Conservation (phyloP, 2,888 invertebrate species). For the Apeira syringaria region DNA sequence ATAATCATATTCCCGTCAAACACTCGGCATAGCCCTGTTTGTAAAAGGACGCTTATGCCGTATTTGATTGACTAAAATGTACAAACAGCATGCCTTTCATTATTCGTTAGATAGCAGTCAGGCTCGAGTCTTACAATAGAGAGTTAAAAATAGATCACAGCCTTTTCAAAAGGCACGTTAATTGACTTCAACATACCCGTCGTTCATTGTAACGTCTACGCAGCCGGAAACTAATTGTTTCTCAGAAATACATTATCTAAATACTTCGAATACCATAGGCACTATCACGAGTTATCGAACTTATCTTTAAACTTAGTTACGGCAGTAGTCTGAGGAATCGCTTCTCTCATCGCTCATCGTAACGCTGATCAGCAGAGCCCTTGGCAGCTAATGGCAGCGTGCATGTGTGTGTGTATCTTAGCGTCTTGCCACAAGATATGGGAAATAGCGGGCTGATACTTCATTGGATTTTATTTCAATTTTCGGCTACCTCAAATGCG, state of each 20-base stretch:
- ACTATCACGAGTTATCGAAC: too few relatives aligned
- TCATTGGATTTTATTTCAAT: background rate
- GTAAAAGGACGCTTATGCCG: too few relatives aligned
- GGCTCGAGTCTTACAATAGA: background rate
- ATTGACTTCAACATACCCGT: slow-evolving; percentile 1
- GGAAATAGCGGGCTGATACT: slow-evolving; percentile 21
- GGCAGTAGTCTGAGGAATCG: slow-evolving; percentile 33
- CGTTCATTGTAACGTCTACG: too few relatives aligned
- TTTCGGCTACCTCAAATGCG: too few relatives aligned
- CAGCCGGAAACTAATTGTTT: too few relatives aligned
- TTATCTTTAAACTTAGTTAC: slow-evolving; percentile 21
- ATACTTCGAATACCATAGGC: too few relatives aligned
- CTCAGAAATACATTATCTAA: too few relatives aligned
- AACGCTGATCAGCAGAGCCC: slow-evolving; percentile 45
- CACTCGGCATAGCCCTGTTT: too few relatives aligned
- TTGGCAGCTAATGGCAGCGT: slow-evolving; percentile 39
- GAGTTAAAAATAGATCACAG: background rate
- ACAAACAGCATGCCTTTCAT: too few relatives aligned
- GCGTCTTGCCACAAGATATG: slow-evolving; percentile 24
- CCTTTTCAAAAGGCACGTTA: background rate
- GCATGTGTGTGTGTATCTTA: slow-evolving; percentile 23
- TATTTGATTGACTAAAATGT: too few relatives aligned
- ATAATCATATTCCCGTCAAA: too few relatives aligned
- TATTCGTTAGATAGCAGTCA: background rate
- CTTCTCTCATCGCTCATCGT: too few relatives aligned